phyloP scores from a whole-genome alignment of 2,888 invertebrate species.

The Norana najaformis region DNA sequence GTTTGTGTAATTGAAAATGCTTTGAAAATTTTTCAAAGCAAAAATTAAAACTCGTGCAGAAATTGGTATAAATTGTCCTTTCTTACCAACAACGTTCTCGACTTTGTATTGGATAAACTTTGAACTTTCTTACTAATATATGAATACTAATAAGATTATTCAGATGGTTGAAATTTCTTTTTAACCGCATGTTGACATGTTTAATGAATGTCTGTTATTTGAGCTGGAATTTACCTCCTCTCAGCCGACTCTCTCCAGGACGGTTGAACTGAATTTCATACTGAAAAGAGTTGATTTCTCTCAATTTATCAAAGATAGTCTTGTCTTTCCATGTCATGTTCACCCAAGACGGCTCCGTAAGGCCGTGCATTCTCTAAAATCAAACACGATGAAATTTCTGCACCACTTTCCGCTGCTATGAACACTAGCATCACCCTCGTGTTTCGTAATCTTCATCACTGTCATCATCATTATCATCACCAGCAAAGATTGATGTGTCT shows the following conservation, averaged over 20 bases:
- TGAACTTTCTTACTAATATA: background rate
- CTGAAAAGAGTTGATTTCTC: slow-evolving; percentile 31
- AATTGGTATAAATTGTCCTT: background rate
- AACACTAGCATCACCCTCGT: no score
- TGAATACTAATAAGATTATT: background rate
- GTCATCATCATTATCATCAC: no score
- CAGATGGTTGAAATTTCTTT: no score
- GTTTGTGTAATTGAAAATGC: no score
- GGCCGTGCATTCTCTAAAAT: slow-evolving; percentile 29
- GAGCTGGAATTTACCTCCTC: slow-evolving; percentile 35
- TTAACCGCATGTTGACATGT: no score
- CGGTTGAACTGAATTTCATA: slow-evolving; percentile 35
- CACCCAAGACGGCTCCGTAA: slow-evolving; percentile 34
- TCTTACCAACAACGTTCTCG: background rate
- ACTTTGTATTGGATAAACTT: background rate
- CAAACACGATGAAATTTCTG: background rate
- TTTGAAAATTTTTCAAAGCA: no score
- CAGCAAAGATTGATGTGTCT: no score
- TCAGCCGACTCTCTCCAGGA: slow-evolving; percentile 28
- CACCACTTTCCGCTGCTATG: background rate
- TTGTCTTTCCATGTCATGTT: slow-evolving; percentile 21
- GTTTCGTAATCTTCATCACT: background rate
- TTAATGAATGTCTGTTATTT: background rate
- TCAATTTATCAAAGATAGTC: slow-evolving; percentile 34
- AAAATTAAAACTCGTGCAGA: no score